Evolutionary conservation across 2,797 vertebrate genomes (phyloP).

Genomic region (Peromyscus aztecus): DNA sequence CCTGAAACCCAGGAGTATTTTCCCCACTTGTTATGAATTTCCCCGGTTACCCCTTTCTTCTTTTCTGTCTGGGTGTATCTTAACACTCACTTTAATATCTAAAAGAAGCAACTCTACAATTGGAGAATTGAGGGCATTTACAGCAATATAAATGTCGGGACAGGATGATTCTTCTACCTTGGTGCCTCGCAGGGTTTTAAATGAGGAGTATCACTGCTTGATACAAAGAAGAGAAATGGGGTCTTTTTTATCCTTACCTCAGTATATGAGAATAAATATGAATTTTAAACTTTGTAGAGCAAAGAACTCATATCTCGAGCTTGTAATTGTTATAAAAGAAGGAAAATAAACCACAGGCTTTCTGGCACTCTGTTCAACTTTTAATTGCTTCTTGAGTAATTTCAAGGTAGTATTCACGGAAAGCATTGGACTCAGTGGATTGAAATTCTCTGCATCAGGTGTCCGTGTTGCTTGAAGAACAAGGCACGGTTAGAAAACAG

Average conservation of each 20-base stretch:
- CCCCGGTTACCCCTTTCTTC: conserved; percentile 73
- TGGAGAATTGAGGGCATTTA: conserved; percentile 81
- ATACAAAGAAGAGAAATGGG: background rate
- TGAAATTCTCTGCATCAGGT: conserved; percentile 1
- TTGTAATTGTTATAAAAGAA: conserved; percentile 46
- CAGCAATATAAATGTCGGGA: conserved; percentile 71
- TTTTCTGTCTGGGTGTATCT: conserved; percentile 80
- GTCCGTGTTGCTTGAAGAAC: background rate
- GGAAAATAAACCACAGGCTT: background rate
- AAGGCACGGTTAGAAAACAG: background rate
- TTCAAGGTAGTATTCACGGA: conserved; percentile 30
- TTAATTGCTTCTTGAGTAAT: conserved; percentile 46
- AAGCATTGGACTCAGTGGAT: background rate
- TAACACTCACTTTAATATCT: conserved; percentile 77
- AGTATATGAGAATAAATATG: background rate
- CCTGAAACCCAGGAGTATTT: conserved; percentile 65
- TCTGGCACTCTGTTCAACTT: background rate
- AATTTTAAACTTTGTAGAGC: conserved; percentile 44
- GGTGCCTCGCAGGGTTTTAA: conserved; percentile 59
- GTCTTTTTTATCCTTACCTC: conserved; percentile 26
- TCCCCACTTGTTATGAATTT: conserved; percentile 72
- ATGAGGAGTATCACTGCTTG: background rate
- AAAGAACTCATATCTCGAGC: conserved; percentile 24
- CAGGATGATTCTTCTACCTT: conserved; percentile 49
- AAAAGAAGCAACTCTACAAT: conserved; percentile 75